Evolutionary conservation across 2,113 vertebrate species (phyloP).

Genomic region (Ptychochromis oligacanthus): DNA sequence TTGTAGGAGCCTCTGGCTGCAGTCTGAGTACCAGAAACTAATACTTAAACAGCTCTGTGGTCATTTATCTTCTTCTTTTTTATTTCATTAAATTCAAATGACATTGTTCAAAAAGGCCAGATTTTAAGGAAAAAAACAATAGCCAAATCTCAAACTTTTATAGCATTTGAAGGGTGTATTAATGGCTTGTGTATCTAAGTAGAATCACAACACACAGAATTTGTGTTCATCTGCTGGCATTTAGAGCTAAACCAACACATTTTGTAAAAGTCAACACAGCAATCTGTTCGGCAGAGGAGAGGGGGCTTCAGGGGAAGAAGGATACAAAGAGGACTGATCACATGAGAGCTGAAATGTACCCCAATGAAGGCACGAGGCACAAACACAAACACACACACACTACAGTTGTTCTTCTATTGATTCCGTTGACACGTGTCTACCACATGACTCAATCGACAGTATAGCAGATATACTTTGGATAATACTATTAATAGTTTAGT

Average conservation of each 20-base stretch:
- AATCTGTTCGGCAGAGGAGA: conserved; percentile 52
- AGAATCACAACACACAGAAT: background rate
- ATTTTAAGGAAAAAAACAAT: rapidly evolving
- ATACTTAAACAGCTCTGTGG: background rate
- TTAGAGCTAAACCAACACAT: conserved; percentile 57
- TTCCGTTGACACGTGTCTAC: background rate
- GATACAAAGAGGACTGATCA: background rate
- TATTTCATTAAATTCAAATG: background rate
- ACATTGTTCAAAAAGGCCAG: background rate
- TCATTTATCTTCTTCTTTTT: background rate
- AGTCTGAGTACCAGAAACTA: background rate
- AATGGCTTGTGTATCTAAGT: background rate
- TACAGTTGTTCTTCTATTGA: background rate
- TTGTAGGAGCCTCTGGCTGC: background rate
- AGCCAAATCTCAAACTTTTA: background rate
- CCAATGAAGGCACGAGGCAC: background rate
- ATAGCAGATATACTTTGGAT: background rate
- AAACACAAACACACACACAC: background rate
- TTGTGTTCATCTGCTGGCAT: conserved; percentile 18
- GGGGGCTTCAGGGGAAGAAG: conserved; percentile 42
- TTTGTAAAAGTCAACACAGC: conserved; percentile 59
- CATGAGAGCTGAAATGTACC: conserved; percentile 17
- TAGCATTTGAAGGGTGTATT: background rate
- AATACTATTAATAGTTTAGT: rapidly evolving
- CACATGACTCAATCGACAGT: background rate